Conservation (phyloP, 2,888 invertebrate species). For the Dynastes tityus region DNA sequence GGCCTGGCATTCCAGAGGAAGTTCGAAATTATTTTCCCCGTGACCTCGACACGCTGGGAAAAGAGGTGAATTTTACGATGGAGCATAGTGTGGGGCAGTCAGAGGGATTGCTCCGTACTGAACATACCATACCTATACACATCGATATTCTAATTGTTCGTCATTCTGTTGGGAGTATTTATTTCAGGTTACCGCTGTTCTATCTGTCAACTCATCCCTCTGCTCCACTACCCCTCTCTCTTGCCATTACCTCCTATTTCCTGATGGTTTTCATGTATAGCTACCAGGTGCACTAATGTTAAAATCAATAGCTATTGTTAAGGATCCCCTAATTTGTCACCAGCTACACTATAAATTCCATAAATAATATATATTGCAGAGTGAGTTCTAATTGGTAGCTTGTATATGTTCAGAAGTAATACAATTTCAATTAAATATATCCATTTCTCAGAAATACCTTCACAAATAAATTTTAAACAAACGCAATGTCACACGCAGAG, state of each 20-base stretch:
- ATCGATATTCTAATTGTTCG: conserved; percentile 17
- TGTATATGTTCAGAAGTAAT: conserved; percentile 18
- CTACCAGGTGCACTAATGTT: conserved; percentile 63
- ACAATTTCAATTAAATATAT: no score
- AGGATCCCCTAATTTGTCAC: conserved; percentile 63
- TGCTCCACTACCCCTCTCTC: not conserved
- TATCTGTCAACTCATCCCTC: conserved; percentile 7
- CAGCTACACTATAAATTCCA: conserved; percentile 62
- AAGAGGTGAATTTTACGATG: conserved; percentile 10
- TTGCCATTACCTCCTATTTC: conserved; percentile 11
- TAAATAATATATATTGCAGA: conserved; percentile 63
- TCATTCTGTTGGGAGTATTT: conserved; percentile 17
- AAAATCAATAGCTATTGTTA: conserved; percentile 63
- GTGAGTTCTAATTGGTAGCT: conserved; percentile 58
- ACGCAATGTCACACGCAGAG: no score
- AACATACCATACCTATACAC: conserved; percentile 4
- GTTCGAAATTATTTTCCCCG: conserved; percentile 38
- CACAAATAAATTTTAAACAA: no score
- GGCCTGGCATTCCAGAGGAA: conserved; percentile 24
- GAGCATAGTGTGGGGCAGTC: not conserved
- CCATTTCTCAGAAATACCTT: no score
- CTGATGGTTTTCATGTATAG: conserved; percentile 38
- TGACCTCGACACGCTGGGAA: not conserved
- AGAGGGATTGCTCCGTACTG: not conserved
- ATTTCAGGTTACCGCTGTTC: conserved; percentile 9